Evolutionary conservation across 2,113 vertebrate genomes (phyloP).

Genomic region (Sterrhoptilus dennistouni): DNA sequence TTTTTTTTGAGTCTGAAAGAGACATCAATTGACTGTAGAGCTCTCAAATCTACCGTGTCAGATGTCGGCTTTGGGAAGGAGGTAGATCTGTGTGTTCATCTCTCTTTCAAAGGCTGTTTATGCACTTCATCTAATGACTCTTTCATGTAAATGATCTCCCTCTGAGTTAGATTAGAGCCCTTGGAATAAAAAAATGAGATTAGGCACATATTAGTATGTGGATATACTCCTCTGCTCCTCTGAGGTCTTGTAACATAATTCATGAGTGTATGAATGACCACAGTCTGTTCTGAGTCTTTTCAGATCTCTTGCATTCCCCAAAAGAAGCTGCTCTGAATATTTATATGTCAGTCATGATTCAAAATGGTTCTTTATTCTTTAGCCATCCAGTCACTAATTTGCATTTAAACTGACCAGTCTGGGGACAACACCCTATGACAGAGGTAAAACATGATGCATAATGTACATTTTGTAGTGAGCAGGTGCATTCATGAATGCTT

Average conservation of each 20-base stretch:
- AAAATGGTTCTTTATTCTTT: background rate
- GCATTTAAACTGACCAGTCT: background rate
- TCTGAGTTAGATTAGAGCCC: background rate
- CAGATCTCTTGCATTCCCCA: background rate
- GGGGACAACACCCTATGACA: background rate
- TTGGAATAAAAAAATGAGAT: constrained; percentile 1
- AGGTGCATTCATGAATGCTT: background rate
- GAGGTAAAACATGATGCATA: background rate
- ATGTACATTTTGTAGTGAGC: background rate
- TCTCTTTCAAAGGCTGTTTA: background rate
- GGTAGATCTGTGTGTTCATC: background rate
- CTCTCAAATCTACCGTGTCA: background rate
- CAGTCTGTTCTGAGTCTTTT: background rate
- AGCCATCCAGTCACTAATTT: background rate
- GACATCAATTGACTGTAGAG: background rate
- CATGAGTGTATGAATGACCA: background rate
- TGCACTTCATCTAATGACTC: background rate
- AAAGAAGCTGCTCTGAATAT: background rate
- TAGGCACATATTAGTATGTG: background rate
- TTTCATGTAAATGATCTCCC: constrained; percentile 5
- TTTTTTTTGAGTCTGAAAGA: background rate
- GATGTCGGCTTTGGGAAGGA: background rate
- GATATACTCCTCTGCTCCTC: background rate
- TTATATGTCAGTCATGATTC: background rate
- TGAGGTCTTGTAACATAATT: background rate